These are phyloP conservation scores for Nestor notabilis DNA, from an alignment of 2,113 vertebrate species.

Conservation along the genomic window DNA sequence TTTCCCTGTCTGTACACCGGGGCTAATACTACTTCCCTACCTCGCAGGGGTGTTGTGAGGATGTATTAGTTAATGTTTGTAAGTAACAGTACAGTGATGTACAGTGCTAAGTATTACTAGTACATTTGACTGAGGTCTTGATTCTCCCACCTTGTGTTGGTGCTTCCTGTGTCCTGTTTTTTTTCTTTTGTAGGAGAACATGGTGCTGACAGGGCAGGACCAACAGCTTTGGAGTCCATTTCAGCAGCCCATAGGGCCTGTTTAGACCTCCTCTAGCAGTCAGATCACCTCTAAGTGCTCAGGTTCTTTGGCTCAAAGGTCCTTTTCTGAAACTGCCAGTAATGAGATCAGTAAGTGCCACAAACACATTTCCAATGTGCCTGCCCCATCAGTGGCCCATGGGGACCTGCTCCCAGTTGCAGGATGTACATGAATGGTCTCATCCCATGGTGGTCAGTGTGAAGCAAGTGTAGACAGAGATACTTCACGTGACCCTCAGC, in stretches of 20 bases:
- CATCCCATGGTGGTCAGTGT: background rate
- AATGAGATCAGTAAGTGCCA: background rate
- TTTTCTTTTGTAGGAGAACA: background rate
- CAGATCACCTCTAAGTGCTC: background rate
- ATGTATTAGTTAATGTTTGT: constrained; percentile 60
- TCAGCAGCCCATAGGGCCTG: background rate
- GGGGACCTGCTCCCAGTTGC: background rate
- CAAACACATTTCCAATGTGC: background rate
- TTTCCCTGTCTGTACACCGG: constrained; percentile 47
- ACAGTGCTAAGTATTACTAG: constrained; percentile 60
- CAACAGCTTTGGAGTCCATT: background rate
- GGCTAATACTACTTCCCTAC: constrained; percentile 56
- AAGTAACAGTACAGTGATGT: constrained; percentile 58
- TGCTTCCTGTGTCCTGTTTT: constrained; percentile 43
- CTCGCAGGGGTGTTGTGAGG: constrained; percentile 73
- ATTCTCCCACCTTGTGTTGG: constrained; percentile 18
- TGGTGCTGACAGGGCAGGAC: background rate
- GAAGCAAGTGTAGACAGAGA: background rate
- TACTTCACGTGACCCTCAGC: background rate
- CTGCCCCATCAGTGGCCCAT: background rate
- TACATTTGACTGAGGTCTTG: constrained; percentile 57
- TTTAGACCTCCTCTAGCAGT: background rate
- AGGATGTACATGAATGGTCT: background rate
- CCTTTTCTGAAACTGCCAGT: background rate
- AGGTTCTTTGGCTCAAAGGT: background rate